Evolutionary conservation across 2,888 invertebrate genomes (phyloP), one percentile per base, ranked within the genome.

Genomic region (Amphimallon solstitiale): DNA sequence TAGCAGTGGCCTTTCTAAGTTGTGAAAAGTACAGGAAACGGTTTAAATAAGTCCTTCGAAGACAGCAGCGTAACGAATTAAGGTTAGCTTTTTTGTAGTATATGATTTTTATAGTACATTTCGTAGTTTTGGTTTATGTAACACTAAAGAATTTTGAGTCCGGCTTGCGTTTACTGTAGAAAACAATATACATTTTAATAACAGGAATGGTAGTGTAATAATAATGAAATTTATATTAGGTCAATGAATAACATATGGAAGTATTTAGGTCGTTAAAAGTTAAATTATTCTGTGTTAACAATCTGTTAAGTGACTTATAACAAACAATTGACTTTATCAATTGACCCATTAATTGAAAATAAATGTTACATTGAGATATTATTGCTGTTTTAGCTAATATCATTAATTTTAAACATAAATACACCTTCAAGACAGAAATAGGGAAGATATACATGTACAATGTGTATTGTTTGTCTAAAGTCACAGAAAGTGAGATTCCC

Each of bases 71-170:
- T 17, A 5, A 34, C 7, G 37, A 37, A 51, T 46, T 62, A 51
- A 62, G 62, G 62, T 62, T 62, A 62, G 62, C 15, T 29, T 17
- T 43, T n/a, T 62, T 62, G 48, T 23, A 48, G n/a, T n/a, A 48
- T 23, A 48, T 48, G n/a, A 0, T 48, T 48, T 23, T 48, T 17
- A n/a, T n/a, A 48, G 17, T 48, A n/a, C n/a, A n/a, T n/a, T 15
- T 48, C 0, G 48, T 48, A 23, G 29, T 5, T 29, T 29, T 29
- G 21, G 17, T 48, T 62, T 62, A 62, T 29, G 37, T 62, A 62
- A 61, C 43, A 61, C 34, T 21, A 21, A 19, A 23, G 15, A n/a
- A 12, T 23, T 21, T 5, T 43, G 5, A 43, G 14, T 29, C n/a
- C n/a, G n/a, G n/a, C n/a, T 43, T 9, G 17, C 45, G 19, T 45